Evolutionary conservation across 2,113 vertebrate species (phyloP).

Genomic region (Bambusicola thoracicus): DNA sequence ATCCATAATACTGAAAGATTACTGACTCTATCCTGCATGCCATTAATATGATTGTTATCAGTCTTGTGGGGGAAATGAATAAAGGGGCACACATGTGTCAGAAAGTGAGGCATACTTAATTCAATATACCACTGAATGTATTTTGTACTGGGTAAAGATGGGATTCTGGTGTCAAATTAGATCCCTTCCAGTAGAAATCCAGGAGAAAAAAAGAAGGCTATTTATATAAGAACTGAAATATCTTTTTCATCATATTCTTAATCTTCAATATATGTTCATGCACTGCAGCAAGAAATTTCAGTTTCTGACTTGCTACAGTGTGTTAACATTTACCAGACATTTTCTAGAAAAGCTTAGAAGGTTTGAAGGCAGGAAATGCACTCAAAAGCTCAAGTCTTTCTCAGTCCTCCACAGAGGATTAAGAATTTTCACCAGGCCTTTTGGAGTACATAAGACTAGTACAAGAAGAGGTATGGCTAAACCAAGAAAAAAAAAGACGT

Average conservation of each 20-base stretch:
- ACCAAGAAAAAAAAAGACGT: background rate
- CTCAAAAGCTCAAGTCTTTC: background rate
- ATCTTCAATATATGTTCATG: background rate
- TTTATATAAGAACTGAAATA: background rate
- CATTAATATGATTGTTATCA: background rate
- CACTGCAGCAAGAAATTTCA: background rate
- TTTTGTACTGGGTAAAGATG: background rate
- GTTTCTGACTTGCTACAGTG: background rate
- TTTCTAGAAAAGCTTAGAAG: background rate
- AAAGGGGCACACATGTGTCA: background rate
- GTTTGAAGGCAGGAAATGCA: background rate
- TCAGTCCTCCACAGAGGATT: background rate
- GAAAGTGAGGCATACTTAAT: background rate
- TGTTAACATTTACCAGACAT: background rate
- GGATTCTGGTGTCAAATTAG: background rate
- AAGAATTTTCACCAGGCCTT: background rate
- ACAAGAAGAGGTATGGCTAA: background rate
- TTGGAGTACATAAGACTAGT: background rate
- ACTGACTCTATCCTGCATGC: background rate
- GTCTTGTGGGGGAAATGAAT: background rate
- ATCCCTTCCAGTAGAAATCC: background rate
- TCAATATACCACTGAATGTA: background rate
- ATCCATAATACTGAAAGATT: background rate
- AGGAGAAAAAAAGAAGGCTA: rapidly evolving
- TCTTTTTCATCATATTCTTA: background rate